Conservation (phyloP, 2,797 vertebrate genomes). For the Pelochelys cantorii region DNA sequence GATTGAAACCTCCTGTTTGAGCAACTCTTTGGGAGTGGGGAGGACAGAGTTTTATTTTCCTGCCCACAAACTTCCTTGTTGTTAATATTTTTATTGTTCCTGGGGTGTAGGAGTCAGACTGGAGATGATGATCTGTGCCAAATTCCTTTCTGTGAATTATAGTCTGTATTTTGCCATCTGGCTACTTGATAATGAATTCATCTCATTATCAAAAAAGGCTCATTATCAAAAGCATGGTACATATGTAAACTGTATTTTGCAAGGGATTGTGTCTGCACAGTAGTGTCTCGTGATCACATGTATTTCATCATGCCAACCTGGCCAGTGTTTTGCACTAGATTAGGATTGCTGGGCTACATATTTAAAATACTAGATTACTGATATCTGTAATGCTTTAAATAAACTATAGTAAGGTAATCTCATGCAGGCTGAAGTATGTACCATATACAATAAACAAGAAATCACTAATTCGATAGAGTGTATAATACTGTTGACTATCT, state of each 20-base stretch:
- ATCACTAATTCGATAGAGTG: not conserved
- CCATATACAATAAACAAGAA: not conserved
- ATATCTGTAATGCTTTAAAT: not conserved
- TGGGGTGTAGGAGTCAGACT: constrained; percentile 47
- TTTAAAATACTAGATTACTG: not conserved
- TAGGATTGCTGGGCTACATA: not conserved
- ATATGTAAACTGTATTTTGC: constrained; percentile 37
- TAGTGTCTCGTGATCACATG: not conserved
- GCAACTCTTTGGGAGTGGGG: not conserved
- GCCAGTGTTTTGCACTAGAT: not conserved
- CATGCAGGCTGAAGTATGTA: not conserved
- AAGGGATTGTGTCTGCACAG: not conserved
- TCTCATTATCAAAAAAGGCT: constrained; percentile 43
- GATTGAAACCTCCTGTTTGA: constrained; percentile 11
- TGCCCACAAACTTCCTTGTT: not conserved
- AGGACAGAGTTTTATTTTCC: constrained; percentile 1
- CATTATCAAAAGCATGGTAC: constrained; percentile 52
- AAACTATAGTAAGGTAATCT: not conserved
- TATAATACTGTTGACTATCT: not conserved
- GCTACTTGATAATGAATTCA: constrained; percentile 62
- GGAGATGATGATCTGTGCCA: constrained; percentile 66
- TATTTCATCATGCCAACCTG: constrained; percentile 56
- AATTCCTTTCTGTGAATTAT: constrained; percentile 62
- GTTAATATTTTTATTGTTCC: constrained; percentile 27
- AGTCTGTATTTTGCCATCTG: constrained; percentile 69